A percentile compares a stretch with the other conserved stretches of the same genome.
Conservation (phyloP, 1,140 invertebrate genomes). For the Meteorus sp. region DNA sequence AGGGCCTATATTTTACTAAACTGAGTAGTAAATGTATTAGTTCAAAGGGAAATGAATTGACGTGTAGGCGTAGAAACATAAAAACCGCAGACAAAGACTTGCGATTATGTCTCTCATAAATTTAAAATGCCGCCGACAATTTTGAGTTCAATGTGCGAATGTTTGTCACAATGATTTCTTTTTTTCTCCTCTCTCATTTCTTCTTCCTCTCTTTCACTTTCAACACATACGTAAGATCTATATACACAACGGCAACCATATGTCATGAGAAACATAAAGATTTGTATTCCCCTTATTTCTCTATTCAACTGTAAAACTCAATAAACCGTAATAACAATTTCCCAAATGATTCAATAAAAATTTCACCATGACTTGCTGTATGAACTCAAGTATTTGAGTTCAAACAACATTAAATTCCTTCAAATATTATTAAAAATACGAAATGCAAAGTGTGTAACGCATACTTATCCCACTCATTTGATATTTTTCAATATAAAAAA, state of each 20-base stretch:
- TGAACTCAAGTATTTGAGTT: too few relatives aligned
- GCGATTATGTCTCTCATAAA: not conserved
- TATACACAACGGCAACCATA: slow-evolving; percentile 1
- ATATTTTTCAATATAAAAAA: not conserved
- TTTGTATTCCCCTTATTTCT: not conserved
- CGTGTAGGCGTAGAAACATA: not conserved
- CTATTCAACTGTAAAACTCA: not conserved
- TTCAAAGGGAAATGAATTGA: too few relatives aligned
- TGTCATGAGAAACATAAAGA: not conserved
- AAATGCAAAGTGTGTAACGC: too few relatives aligned
- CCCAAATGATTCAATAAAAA: not conserved
- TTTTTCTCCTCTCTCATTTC: not conserved
- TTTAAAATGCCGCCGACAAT: not conserved
- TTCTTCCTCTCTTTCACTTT: slow-evolving; percentile 6
- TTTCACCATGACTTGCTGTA: too few relatives aligned
- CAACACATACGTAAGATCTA: not conserved
- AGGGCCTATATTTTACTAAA: too few relatives aligned
- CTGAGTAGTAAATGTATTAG: too few relatives aligned
- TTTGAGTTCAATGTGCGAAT: not conserved
- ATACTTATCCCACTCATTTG: too few relatives aligned
- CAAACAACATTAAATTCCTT: too few relatives aligned
- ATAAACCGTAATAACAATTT: not conserved
- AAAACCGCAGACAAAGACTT: not conserved
- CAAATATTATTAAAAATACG: too few relatives aligned
- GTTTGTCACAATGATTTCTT: not conserved